These are phyloP conservation scores for Drosophila anomalata DNA, from an alignment of 2,888 invertebrate species.

Conservation along the genomic window DNA sequence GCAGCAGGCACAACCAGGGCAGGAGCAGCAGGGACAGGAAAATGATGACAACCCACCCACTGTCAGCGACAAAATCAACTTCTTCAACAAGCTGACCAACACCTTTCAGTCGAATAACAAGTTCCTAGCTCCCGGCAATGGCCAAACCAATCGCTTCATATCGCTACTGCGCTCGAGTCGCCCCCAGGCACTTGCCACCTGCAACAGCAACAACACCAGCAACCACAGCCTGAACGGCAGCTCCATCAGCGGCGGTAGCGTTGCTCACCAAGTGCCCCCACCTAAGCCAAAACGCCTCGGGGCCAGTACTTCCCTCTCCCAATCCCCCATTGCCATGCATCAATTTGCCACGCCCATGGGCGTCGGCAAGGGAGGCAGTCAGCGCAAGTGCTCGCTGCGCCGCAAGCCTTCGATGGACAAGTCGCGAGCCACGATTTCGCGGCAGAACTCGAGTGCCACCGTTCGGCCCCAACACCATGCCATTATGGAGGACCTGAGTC, in stretches of 20 bases:
- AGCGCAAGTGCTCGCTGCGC: slow-evolving; percentile 71
- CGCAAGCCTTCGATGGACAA: slow-evolving; percentile 79
- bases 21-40: slow-evolving; percentile 26
- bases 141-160: slow-evolving; percentile 60
- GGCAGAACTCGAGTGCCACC: slow-evolving; percentile 63
- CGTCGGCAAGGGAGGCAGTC: slow-evolving; percentile 40
- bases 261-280: slow-evolving; percentile 48
- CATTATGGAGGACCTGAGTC: slow-evolving; percentile 81
- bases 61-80: slow-evolving; percentile 70
- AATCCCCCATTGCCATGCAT: neutral
- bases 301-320: slow-evolving; percentile 25
- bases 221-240: slow-evolving; percentile 24
- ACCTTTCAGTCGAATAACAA: slow-evolving; percentile 56
- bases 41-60: slow-evolving; percentile 33
- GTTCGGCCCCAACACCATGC: slow-evolving; percentile 75
- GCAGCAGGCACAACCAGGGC: neutral
- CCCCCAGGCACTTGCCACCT: slow-evolving; percentile 44
- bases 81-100: slow-evolving; percentile 70
- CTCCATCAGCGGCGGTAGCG: neutral
- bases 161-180: slow-evolving; percentile 60
- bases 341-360: slow-evolving; percentile 53
- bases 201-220: slow-evolving; percentile 27
- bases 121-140: slow-evolving; percentile 5
- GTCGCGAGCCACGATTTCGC: slow-evolving; percentile 67
- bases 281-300: slow-evolving; percentile 67